phyloP scores from a whole-genome alignment of 2,888 invertebrate species.

The Mythimna pallens region DNA sequence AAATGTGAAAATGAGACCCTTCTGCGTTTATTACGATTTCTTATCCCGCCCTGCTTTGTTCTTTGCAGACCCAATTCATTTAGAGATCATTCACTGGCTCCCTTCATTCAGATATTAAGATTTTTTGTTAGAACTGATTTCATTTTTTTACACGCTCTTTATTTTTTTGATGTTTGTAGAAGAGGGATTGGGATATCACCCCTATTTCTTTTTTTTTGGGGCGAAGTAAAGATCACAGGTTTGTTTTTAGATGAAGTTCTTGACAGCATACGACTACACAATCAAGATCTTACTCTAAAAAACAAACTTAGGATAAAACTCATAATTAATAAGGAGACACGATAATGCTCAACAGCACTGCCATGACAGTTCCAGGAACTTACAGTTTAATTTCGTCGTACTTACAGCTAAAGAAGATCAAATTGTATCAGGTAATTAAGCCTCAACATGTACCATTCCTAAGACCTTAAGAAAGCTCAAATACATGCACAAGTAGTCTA shows the following conservation, averaged over 20 bases:
- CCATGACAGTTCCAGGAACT: not conserved
- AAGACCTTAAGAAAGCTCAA: not conserved
- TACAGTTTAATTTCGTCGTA: not conserved
- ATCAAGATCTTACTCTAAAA: no score
- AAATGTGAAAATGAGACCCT: conserved; percentile 66
- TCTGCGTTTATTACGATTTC: conserved; percentile 76
- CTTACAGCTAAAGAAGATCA: not conserved
- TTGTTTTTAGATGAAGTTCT: not conserved
- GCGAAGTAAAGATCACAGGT: not conserved
- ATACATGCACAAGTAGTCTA: not conserved
- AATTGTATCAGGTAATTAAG: not conserved
- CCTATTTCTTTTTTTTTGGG: not conserved
- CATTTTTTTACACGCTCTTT: conserved; percentile 45
- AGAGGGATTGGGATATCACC: not conserved
- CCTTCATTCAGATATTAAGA: conserved; percentile 60
- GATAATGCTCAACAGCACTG: not conserved
- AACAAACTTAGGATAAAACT: not conserved
- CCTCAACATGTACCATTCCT: not conserved
- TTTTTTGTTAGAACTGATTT: conserved; percentile 62
- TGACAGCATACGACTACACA: no score
- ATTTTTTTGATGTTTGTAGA: conserved; percentile 40
- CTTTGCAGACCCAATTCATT: conserved; percentile 70
- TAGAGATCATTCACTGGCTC: conserved; percentile 65
- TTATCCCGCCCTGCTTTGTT: conserved; percentile 71
- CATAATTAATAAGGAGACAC: not conserved